Evolutionary conservation across 1,140 invertebrate genomes (phyloP).

Genomic region (Pseudomyrmex sp.): DNA sequence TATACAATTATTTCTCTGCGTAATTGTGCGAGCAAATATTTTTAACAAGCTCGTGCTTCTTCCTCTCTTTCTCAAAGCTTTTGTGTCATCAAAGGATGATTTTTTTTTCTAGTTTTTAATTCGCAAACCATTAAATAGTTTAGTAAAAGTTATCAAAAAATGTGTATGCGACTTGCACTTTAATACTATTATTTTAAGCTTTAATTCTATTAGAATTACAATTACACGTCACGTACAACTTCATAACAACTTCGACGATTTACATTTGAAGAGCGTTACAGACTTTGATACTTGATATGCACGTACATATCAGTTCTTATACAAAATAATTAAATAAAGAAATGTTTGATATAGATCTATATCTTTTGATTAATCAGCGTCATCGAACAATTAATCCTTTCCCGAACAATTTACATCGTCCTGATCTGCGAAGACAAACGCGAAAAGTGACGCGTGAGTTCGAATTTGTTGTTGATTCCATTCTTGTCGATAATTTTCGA

Average conservation of each 20-base stretch:
- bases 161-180: not conserved
- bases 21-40: constrained; percentile 24
- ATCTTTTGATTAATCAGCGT: constrained; percentile 13
- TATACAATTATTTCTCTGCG: constrained; percentile 5
- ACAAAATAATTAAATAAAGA: constrained; percentile 6
- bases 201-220: no score
- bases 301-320: not conserved
- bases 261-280: no score
- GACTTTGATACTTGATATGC: no score
- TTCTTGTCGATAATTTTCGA: not conserved
- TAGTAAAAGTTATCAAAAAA: not conserved
- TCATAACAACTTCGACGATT: no score
- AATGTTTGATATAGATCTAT: constrained; percentile 2
- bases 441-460: constrained; percentile 35
- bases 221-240: no score
- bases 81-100: not conserved
- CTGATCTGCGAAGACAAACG: constrained; percentile 31
- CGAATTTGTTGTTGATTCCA: not conserved
- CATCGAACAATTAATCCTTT: constrained; percentile 30
- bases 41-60: not conserved
- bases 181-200: not conserved
- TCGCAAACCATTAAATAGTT: not conserved
- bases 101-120: not conserved
- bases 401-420: constrained; percentile 11
- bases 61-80: not conserved